Base-by-base conservation (phyloP, 1,140 invertebrate species). In the Drosophila nigrodunni region DNA sequence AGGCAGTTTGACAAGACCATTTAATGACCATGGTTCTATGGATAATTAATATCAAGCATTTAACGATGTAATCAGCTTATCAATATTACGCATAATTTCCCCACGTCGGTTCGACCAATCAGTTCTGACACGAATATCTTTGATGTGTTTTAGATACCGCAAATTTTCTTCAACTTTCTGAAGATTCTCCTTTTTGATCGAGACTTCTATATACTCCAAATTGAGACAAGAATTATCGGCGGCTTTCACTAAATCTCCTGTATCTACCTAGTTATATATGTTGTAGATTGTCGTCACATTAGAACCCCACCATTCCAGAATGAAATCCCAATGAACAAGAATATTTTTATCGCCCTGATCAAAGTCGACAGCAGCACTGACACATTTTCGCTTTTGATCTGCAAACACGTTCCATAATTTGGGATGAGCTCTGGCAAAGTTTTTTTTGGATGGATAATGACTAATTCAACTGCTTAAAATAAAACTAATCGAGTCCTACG, bases 371-470 rank as follows among this genome's bases (percentile, higher is more conserved):
- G 34, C 10, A 43, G 1, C 7, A 3, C 7, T 4, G 7, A 61
- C 59, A 49, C 21, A 9, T 18, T 34, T 47, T 18, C 44, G 58
- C n/a, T 35, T n/a, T 1, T 15, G 30, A 60, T 60, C 15, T 11
- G 8, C 58, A 37, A 61, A 49, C 3, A 21, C 44, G n/a, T 61
- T 37, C 15, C 10, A 47, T 0, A 61, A 10, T 6, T n/a, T 61
- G 35, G 43, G 44, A 49, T 61, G 58, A 6, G 44, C 10, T 15
- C 30, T 60, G n/a, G 58, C 58, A 60, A 60, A 60, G 30, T 47
- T 49, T 0, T 49, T 13, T 15, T n/a, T n/a, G n/a, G n/a, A n/a
- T n/a, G n/a, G n/a, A 25, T 25, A 4, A 25, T 25, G 25, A 25
- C 4, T 25, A 2, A 25, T 25, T 25, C 4, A 25, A 25, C 25